Evolutionary conservation across 2,797 vertebrate genomes (phyloP).

Genomic region (Denticeps clupeoides): DNA sequence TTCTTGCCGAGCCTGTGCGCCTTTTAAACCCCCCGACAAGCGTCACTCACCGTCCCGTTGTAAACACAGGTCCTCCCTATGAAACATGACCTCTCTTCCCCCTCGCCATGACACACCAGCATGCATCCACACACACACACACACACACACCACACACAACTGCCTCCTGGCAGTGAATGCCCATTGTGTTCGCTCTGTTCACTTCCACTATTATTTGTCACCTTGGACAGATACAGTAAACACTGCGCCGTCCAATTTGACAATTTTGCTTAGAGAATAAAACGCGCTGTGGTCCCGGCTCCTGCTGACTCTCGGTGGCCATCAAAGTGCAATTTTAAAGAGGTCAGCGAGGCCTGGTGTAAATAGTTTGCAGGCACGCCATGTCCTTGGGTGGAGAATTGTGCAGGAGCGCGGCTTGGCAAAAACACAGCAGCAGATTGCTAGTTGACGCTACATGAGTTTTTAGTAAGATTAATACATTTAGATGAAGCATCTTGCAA

Average conservation of each 20-base stretch:
- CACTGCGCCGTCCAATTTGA: neutral
- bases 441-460: too few relatives aligned
- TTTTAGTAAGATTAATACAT: too few relatives aligned
- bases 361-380: too few relatives aligned
- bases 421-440: too few relatives aligned
- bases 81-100: neutral
- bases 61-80: neutral
- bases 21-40: slow-evolving; percentile 13
- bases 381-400: neutral
- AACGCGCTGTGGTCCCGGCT: neutral
- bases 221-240: neutral
- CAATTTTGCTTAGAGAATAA: slow-evolving; percentile 2
- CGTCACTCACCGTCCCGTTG: neutral
- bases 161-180: neutral
- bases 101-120: neutral
- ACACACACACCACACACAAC: neutral
- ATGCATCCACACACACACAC: neutral
- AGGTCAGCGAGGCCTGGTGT: neutral
- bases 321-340: neutral
- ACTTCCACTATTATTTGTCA: neutral
- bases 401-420: neutral
- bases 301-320: neutral
- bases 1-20: slow-evolving; percentile 11
- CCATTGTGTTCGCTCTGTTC: neutral
- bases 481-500: too few relatives aligned